Percentiles rank a stretch among this genome's conserved stretches.
phyloP scores from a whole-genome alignment of 2,113 vertebrate genomes.

The Anseranas semipalmata region DNA sequence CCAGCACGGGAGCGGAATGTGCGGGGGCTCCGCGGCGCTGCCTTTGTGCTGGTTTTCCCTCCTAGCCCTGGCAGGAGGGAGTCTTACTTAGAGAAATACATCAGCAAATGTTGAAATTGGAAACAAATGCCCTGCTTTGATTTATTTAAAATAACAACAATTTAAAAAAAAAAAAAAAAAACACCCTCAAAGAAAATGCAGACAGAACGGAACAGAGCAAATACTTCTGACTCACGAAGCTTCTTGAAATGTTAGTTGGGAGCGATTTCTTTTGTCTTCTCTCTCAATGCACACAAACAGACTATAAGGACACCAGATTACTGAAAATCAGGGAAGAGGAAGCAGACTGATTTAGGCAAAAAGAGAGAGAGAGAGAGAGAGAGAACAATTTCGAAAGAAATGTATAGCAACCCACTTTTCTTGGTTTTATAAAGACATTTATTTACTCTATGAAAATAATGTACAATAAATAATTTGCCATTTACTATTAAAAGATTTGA shows the following conservation, averaged over 20 bases:
- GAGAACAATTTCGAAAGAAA: background rate
- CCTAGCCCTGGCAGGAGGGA: background rate
- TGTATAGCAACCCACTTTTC: background rate
- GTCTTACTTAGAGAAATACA: background rate
- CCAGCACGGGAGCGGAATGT: background rate
- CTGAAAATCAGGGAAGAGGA: background rate
- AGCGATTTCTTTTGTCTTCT: constrained; percentile 27
- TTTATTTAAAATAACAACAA: background rate
- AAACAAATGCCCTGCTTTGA: background rate
- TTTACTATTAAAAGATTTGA: constrained; percentile 95
- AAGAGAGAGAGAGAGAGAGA: background rate
- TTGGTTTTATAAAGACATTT: constrained; percentile 81
- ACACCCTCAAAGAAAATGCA: accelerated
- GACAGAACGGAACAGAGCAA: accelerated
- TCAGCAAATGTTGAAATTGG: background rate
- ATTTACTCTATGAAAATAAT: constrained; percentile 99
- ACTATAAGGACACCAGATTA: background rate
- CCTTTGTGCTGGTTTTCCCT: background rate
- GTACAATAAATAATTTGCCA: constrained; percentile 99
- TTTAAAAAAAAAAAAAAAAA: background rate
- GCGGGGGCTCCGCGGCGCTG: constrained; percentile 9
- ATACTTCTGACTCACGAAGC: background rate
- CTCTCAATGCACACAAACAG: background rate
- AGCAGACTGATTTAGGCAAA: background rate
- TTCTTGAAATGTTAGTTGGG: background rate